These are phyloP conservation scores for Huso huso DNA, from an alignment of 2,797 vertebrate genomes.

Conservation along the genomic window DNA sequence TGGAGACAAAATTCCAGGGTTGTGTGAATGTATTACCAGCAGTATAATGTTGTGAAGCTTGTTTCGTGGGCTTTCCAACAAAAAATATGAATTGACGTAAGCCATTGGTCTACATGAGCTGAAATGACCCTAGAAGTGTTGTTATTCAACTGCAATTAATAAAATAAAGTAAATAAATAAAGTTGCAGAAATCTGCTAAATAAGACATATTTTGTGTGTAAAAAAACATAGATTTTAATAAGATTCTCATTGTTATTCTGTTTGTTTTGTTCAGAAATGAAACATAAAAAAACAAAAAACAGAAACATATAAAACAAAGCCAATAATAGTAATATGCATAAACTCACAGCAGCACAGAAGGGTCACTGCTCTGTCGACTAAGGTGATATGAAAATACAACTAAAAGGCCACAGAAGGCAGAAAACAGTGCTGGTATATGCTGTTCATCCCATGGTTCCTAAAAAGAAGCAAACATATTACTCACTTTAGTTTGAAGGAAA, in stretches of 20 bases:
- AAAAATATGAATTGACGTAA: too few relatives aligned
- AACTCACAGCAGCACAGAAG: slow-evolving; percentile 81
- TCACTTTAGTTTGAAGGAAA: too few relatives aligned
- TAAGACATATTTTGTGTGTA: neutral
- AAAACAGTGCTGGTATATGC: slow-evolving; percentile 90
- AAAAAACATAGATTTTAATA: neutral
- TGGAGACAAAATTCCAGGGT: too few relatives aligned
- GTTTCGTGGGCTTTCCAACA: too few relatives aligned
- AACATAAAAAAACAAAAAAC: neutral
- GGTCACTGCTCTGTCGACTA: slow-evolving; percentile 94
- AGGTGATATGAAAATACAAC: slow-evolving; percentile 90
- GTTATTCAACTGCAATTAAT: too few relatives aligned
- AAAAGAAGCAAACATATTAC: slow-evolving; percentile 23
- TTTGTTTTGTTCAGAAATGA: neutral
- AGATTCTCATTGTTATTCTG: neutral
- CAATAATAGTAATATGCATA: neutral
- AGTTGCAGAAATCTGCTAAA: too few relatives aligned
- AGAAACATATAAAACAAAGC: neutral
- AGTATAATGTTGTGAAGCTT: too few relatives aligned
- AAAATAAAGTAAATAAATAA: too few relatives aligned
- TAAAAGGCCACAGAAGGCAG: slow-evolving; percentile 88
- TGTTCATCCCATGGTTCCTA: slow-evolving; percentile 93
- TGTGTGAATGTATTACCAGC: too few relatives aligned
- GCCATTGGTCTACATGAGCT: too few relatives aligned
- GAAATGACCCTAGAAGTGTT: too few relatives aligned